Evolutionary conservation across 2,797 vertebrate species (phyloP), one percentile per base, ranked within the genome.

Genomic region (Pipistrellus pipistrellus): DNA sequence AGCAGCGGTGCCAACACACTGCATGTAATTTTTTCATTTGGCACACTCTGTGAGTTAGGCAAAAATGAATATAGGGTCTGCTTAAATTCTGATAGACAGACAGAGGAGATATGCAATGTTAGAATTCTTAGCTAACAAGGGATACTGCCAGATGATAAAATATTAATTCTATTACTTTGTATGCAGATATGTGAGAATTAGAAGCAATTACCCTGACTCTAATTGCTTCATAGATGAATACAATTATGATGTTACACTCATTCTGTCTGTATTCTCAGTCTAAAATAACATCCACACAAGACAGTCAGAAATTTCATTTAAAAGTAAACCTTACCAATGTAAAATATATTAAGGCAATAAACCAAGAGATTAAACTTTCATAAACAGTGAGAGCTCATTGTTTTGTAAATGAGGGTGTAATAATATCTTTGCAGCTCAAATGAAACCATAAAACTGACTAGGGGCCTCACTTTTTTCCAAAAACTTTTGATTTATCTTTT

Each of bases 291-390:
- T 95, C 94, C 92, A 97, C 95, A 97, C 95, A 97, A 97, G 97
- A 97, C 93, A 98, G 98, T 97, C 96, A 97, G 96, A 97, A 98
- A 97, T 97, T 98, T 98, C 97, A 98, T 98, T 98, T 98, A 98
- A 98, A 98, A 98, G 97, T 97, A 98, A 98, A 98, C 95, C 97
- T 98, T 97, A 98, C 97, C 97, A 98, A 93, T 97, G 97, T 96
- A 97, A 98, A 98, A 98, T 98, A 98, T 98, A 98, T 98, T 98
- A 98, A 98, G 97, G 98, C 98, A 98, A 98, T 98, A 98, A 98
- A 98, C 93, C 96, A 98, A 97, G 98, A 98, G 97, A 98, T 98
- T 98, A 98, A 98, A 98, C 98, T 98, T 98, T 98, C 98, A 98
- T 98, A 98, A 98, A 98, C 98, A 98, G 97, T 97, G 96, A 98